Conservation (phyloP, 2,113 vertebrate genomes). For the Alces alces region DNA sequence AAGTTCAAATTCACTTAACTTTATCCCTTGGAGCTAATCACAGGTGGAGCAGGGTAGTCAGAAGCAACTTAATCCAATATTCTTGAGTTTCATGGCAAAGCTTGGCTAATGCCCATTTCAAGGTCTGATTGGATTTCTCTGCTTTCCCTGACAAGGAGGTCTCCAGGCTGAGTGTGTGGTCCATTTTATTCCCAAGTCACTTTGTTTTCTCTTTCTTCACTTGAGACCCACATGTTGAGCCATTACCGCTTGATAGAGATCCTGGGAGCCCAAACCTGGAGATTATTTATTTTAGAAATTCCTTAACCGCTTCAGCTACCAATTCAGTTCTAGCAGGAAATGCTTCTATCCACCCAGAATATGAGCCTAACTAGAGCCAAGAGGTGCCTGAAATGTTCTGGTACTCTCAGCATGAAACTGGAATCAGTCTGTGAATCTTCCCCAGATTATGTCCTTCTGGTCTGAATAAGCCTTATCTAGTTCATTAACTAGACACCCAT, state of each 20-base stretch:
- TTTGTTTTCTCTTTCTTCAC: neutral
- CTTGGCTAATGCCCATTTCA: neutral
- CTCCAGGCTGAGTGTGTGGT: neutral
- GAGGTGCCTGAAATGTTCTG: neutral
- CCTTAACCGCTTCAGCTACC: neutral
- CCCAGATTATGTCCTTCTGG: neutral
- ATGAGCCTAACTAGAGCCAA: neutral
- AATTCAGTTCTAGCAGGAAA: neutral
- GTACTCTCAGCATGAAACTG: neutral
- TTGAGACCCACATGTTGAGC: neutral
- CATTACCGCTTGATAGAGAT: neutral
- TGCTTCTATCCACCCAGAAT: neutral
- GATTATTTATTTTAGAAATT: neutral
- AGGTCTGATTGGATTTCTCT: neutral
- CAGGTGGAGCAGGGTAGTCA: neutral
- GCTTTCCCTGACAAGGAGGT: neutral
- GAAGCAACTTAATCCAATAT: neutral
- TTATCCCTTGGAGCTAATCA: neutral
- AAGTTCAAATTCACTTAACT: neutral
- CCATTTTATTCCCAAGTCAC: neutral
- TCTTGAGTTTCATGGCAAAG: neutral
- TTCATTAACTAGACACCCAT: neutral
- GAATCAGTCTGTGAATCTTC: neutral
- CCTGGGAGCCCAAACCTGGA: neutral
- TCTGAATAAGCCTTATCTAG: neutral